A percentile compares a stretch with the other conserved stretches of the same genome.
Conservation (phyloP, 2,888 invertebrate genomes). For the Lochmaea crataegi region DNA sequence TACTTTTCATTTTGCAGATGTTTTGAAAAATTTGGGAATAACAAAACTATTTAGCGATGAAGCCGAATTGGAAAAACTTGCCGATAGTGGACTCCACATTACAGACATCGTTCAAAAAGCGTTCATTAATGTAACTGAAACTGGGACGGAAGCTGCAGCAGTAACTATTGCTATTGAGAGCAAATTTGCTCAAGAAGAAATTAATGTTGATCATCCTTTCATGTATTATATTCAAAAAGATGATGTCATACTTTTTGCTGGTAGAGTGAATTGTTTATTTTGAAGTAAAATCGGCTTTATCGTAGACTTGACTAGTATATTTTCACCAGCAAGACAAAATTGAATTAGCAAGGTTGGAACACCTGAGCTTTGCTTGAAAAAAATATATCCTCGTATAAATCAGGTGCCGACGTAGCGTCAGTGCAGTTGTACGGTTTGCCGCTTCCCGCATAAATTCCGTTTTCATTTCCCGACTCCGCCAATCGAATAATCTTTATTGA, state of each 20-base stretch:
- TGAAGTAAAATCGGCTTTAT: no score
- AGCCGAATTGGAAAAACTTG: conserved; percentile 55
- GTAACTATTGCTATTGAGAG: conserved; percentile 49
- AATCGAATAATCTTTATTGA: conserved; percentile 45
- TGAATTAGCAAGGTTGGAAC: not conserved
- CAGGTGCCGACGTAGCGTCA: conserved; percentile 7
- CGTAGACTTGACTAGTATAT: no score
- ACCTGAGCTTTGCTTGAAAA: not conserved
- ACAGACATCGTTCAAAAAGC: conserved; percentile 59
- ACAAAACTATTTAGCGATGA: conserved; percentile 42
- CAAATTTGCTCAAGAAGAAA: not conserved
- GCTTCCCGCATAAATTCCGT: conserved; percentile 37
- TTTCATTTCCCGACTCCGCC: conserved; percentile 42
- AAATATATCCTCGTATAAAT: conserved; percentile 14
- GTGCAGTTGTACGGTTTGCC: conserved; percentile 32
- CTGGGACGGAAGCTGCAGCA: conserved; percentile 61
- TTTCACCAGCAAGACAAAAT: no score
- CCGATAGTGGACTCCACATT: conserved; percentile 48
- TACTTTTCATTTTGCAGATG: conserved; percentile 47
- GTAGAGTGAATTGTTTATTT: conserved; percentile 4
- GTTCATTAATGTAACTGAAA: conserved; percentile 60
- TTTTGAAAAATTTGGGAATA: conserved; percentile 51
- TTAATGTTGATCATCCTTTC: conserved; percentile 31
- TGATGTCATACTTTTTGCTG: conserved; percentile 37
- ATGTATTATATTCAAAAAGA: conserved; percentile 37